Conservation (phyloP, 2,888 invertebrate genomes). For the Mythimna lalbum region DNA sequence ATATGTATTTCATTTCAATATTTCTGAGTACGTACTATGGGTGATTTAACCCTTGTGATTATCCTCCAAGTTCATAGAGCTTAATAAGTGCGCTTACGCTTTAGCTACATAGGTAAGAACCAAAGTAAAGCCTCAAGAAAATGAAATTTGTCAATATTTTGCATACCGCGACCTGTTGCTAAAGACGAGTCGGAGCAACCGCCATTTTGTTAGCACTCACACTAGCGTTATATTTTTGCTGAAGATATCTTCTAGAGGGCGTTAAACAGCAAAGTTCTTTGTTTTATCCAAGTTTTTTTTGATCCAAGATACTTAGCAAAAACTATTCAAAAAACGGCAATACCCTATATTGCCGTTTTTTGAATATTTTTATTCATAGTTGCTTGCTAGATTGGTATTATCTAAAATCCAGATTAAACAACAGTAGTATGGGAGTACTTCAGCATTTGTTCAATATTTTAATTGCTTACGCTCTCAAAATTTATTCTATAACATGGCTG, state of each 20-base stretch:
- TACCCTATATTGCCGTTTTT: too few relatives aligned
- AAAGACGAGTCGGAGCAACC: too few relatives aligned
- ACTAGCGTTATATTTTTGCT: background rate
- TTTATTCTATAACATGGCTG: too few relatives aligned
- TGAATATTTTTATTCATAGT: too few relatives aligned
- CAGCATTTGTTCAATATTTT: too few relatives aligned
- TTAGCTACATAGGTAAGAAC: background rate
- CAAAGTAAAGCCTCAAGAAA: background rate
- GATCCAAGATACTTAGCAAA: too few relatives aligned
- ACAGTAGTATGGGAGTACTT: too few relatives aligned
- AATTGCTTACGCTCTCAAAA: too few relatives aligned
- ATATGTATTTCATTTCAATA: background rate
- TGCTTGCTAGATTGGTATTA: too few relatives aligned
- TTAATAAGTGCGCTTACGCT: background rate
- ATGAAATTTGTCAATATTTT: background rate
- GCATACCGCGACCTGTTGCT: conserved; percentile 1
- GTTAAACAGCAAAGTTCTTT: background rate
- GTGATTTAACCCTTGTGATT: background rate
- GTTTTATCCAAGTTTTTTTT: background rate
- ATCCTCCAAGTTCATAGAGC: background rate
- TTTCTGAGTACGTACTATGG: background rate
- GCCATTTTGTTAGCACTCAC: conserved; percentile 4
- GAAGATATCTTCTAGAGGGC: background rate
- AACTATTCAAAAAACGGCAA: too few relatives aligned
- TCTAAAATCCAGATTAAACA: too few relatives aligned